A percentile compares a stretch with the other conserved stretches of the same genome.
These are phyloP conservation scores for Alfaro cultratus DNA, from an alignment of 2,797 vertebrate genomes.

Conservation along the genomic window DNA sequence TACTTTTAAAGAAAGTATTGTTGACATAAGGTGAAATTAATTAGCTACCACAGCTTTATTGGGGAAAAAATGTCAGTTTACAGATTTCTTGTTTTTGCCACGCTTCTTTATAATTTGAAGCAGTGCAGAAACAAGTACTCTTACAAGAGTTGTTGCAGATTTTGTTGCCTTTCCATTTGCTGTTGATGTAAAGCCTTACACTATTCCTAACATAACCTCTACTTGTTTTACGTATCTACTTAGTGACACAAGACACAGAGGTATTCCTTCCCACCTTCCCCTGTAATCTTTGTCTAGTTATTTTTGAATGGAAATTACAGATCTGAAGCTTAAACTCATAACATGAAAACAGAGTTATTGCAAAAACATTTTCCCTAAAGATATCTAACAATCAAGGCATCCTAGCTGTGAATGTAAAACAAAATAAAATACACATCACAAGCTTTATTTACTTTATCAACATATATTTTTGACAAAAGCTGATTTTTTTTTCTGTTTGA, in stretches of 20 bases:
- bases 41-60: too few relatives aligned
- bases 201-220: neutral
- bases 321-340: neutral
- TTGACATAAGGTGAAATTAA: neutral
- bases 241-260: neutral
- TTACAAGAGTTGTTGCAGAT: neutral
- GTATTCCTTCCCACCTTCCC: neutral
- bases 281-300: neutral
- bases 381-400: neutral
- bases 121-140: neutral
- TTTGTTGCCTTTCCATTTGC: neutral
- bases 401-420: neutral
- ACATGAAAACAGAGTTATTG: neutral
- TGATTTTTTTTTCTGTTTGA: neutral
- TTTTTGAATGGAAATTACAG: neutral
- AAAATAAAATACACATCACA: neutral
- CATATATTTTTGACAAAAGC: neutral
- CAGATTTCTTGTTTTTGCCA: neutral
- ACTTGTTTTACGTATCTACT: neutral
- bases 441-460: neutral
- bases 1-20: neutral
- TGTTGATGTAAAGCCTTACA: neutral
- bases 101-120: too few relatives aligned
- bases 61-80: neutral
- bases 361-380: neutral